Evolutionary conservation across 2,113 vertebrate genomes (phyloP).

Genomic region (Xenotilapia flavipinnis): DNA sequence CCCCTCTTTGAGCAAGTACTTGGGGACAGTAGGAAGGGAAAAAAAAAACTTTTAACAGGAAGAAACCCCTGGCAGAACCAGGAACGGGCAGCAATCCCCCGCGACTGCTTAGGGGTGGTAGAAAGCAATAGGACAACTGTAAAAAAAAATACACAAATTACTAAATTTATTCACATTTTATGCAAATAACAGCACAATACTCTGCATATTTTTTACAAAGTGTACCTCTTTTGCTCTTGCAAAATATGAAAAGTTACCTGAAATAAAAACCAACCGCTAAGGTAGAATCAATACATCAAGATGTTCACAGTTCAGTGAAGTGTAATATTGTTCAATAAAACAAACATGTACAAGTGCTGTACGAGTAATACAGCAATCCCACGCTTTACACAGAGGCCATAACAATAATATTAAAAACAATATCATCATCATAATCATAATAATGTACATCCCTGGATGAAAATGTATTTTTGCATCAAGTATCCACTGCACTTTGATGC

Average conservation of each 20-base stretch:
- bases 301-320: not conserved
- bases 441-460: constrained; percentile 4
- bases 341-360: not conserved
- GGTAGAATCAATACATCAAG: not conserved
- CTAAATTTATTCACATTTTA: not conserved
- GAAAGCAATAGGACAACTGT: not conserved
- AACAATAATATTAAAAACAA: constrained; percentile 5
- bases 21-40: not conserved
- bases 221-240: not conserved
- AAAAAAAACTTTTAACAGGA: not conserved
- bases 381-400: constrained; percentile 1
- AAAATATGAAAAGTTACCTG: not conserved
- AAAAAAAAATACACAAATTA: not conserved
- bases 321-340: not conserved
- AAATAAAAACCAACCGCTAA: not conserved
- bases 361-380: not conserved
- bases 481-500: not conserved
- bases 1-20: not conserved
- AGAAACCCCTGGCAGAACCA: not conserved
- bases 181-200: not conserved
- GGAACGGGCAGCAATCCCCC: not conserved
- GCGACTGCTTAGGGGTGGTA: not conserved
- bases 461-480: not conserved
- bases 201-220: not conserved
- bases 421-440: not conserved